Conservation (phyloP, 92 coral and sea anemone genomes). For the Porites lobata region DNA sequence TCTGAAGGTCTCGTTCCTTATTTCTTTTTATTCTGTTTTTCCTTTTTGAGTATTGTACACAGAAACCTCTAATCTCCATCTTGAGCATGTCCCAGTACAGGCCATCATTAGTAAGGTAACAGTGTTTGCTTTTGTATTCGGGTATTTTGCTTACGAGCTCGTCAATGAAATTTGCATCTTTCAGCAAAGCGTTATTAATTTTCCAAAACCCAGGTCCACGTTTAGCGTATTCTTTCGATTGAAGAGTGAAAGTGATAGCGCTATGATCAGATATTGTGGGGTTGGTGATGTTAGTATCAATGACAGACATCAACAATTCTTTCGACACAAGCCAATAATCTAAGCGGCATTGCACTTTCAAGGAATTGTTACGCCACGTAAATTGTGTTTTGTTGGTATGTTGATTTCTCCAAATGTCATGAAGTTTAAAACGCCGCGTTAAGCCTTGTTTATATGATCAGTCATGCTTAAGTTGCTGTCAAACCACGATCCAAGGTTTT, state of each 20-base stretch:
- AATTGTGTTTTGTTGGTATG: neutral
- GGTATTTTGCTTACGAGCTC: neutral
- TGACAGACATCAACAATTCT: no score
- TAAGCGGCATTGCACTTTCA: neutral
- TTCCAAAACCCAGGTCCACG: slow-evolving; percentile 11
- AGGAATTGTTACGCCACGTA: neutral
- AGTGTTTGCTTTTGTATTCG: neutral
- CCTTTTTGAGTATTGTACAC: neutral
- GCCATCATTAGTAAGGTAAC: neutral
- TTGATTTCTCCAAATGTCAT: slow-evolving; percentile 11
- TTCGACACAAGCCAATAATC: slow-evolving; percentile 5
- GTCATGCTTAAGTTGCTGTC: no score
- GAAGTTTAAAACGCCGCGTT: neutral
- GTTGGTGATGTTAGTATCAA: no score
- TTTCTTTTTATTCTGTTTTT: no score
- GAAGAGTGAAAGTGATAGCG: no score
- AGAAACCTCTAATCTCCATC: neutral
- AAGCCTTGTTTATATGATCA: no score
- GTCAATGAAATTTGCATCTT: neutral
- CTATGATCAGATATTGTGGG: no score
- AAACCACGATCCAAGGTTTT: no score
- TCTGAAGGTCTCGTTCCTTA: no score
- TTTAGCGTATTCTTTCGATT: slow-evolving; percentile 13
- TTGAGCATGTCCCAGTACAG: slow-evolving; percentile 6
- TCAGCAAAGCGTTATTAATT: neutral